Conservation (phyloP, 2,797 vertebrate genomes). For the Sus cebifrons region DNA sequence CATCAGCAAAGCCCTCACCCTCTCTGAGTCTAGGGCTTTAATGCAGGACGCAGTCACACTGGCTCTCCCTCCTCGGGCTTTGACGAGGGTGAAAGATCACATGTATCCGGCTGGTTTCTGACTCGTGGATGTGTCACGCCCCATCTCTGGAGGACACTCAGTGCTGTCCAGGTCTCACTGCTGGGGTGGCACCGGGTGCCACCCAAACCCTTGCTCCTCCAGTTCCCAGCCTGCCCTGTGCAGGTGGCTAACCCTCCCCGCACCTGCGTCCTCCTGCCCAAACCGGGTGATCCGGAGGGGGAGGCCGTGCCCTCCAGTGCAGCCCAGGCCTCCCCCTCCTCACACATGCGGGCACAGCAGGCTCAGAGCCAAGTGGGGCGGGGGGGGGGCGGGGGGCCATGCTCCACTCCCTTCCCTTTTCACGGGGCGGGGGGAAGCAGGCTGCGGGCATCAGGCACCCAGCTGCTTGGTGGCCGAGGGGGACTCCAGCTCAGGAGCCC, state of each 20-base stretch:
- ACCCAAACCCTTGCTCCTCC: not conserved
- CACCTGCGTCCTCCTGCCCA: rapidly evolving
- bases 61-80: not conserved
- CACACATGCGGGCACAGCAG: rapidly evolving
- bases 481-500: not conserved
- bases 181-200: no score
- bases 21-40: not conserved
- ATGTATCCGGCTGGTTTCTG: not conserved
- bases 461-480: not conserved
- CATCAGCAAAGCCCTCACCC: not conserved
- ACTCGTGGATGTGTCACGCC: not conserved
- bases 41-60: not conserved
- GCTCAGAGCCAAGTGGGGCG: not conserved
- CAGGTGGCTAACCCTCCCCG: no score
- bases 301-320: no score
- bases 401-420: not conserved
- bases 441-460: rapidly evolving
- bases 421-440: not conserved
- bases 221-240: not conserved
- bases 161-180: not conserved
- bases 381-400: not conserved
- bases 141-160: not conserved
- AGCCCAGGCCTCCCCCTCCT: not conserved
- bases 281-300: no score
- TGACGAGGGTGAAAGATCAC: not conserved